Evolutionary conservation across 1,140 invertebrate species (phyloP).

Genomic region (Drosophila pallidifrons): DNA sequence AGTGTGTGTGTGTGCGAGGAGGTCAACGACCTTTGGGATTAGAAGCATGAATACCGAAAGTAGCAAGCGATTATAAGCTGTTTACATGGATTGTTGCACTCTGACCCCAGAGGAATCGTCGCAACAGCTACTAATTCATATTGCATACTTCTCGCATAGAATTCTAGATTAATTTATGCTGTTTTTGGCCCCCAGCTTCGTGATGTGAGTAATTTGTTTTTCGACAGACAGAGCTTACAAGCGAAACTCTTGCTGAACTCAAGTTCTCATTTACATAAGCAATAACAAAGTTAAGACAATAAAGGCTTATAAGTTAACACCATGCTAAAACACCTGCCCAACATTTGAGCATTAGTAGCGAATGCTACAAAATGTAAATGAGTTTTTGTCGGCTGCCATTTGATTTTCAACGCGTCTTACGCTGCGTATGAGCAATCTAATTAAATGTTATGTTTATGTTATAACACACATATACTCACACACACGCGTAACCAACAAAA

Average conservation of each 20-base stretch:
- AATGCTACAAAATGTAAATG: conserved; percentile 62
- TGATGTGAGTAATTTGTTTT: conserved; percentile 30
- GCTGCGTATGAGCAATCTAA: conserved; percentile 68
- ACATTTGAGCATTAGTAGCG: conserved; percentile 18
- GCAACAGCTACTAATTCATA: conserved; percentile 26
- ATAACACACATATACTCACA: conserved; percentile 22
- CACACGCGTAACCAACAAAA: neutral
- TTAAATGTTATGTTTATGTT: conserved; percentile 74
- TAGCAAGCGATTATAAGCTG: conserved; percentile 18
- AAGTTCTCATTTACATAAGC: conserved; percentile 60
- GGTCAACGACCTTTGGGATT: conserved; percentile 39
- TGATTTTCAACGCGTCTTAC: conserved; percentile 40
- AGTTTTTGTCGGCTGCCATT: conserved; percentile 39
- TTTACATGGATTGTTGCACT: conserved; percentile 7
- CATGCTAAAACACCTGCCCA: conserved; percentile 25
- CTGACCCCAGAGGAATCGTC: conserved; percentile 2
- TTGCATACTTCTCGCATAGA: conserved; percentile 11
- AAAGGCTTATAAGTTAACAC: conserved; percentile 68
- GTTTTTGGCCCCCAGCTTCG: neutral
- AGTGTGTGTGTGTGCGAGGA: neutral
- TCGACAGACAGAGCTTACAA: neutral
- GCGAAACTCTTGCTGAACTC: neutral
- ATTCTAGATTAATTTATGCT: conserved; percentile 39
- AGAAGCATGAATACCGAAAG: neutral
- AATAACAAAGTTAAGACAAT: conserved; percentile 67